Evolutionary conservation across 1,140 invertebrate genomes (phyloP).

Genomic region (Meloidogyne hapla): DNA sequence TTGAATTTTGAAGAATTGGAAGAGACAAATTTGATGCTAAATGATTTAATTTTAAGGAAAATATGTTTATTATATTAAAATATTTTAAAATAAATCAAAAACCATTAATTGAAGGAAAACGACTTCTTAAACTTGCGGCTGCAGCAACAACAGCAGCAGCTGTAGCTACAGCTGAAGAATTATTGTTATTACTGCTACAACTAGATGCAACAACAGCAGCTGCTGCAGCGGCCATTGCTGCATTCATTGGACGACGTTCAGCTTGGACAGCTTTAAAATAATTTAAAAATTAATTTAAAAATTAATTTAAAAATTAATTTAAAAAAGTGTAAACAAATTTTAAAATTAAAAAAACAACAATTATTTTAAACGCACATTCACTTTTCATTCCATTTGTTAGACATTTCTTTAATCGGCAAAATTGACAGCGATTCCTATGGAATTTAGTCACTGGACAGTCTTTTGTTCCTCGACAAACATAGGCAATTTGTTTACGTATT

Average conservation of each 20-base stretch:
- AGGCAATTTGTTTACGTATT: conserved; percentile 72
- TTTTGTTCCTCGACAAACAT: conserved; percentile 87
- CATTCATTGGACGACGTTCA: conserved; percentile 66
- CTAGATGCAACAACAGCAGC: conserved; percentile 32
- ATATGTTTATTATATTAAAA: too few relatives aligned
- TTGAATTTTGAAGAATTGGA: neutral
- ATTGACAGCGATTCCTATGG: conserved; percentile 91
- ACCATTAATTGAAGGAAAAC: neutral
- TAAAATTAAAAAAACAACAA: neutral
- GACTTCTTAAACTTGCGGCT: neutral
- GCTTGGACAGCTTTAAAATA: conserved; percentile 69
- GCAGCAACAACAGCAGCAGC: neutral
- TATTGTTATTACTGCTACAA: conserved; percentile 14
- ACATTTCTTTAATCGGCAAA: conserved; percentile 93
- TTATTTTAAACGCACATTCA: conserved; percentile 80
- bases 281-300: neutral
- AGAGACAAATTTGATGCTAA: neutral
- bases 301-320: neutral
- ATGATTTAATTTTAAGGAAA: too few relatives aligned
- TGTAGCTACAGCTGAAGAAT: neutral
- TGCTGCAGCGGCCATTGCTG: conserved; percentile 51
- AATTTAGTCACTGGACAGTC: conserved; percentile 95
- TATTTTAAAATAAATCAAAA: too few relatives aligned
- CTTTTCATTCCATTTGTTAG: conserved; percentile 92
- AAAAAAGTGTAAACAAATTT: neutral